A percentile compares a stretch with the other conserved stretches of the same genome.
phyloP scores from a whole-genome alignment of 2,113 vertebrate species.

The Caranx melampygus region DNA sequence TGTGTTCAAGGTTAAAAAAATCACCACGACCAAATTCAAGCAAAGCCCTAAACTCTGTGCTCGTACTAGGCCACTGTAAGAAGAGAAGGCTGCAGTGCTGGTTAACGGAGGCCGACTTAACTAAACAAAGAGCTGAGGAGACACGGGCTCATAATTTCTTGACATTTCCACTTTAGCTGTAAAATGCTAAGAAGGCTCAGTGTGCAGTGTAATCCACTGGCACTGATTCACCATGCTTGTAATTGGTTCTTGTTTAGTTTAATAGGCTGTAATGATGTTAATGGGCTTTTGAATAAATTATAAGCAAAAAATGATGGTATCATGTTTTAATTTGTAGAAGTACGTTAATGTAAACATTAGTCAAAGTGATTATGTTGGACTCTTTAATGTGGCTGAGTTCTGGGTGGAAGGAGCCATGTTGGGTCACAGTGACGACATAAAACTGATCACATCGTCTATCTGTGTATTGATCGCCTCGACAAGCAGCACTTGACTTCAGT shows the following conservation, averaged over 20 bases:
- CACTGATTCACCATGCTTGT: constrained; percentile 36
- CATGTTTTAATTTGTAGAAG: not conserved
- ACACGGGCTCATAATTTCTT: not conserved
- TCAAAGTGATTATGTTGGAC: not conserved
- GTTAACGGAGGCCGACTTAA: too few species aligned
- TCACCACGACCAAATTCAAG: not conserved
- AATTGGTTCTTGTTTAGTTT: constrained; percentile 36
- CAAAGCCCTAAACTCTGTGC: not conserved
- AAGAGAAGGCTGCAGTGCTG: not conserved
- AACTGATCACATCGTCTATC: too few species aligned
- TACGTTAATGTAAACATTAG: constrained; percentile 7
- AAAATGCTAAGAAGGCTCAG: constrained; percentile 13
- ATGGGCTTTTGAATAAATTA: constrained; percentile 6
- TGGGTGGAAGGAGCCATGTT: not conserved
- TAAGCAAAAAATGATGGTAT: not conserved
- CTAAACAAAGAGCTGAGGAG: not conserved
- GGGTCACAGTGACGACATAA: too few species aligned
- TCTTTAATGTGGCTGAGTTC: not conserved
- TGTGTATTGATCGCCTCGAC: too few species aligned
- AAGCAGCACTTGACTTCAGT: too few species aligned
- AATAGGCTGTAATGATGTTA: constrained; percentile 40
- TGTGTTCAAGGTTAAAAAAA: constrained; percentile 26
- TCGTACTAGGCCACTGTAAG: not conserved
- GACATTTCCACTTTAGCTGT: constrained; percentile 10
- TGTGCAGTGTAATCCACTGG: constrained; percentile 25